phyloP scores from a whole-genome alignment of 2,797 vertebrate genomes.

The Leuciscus waleckii region DNA sequence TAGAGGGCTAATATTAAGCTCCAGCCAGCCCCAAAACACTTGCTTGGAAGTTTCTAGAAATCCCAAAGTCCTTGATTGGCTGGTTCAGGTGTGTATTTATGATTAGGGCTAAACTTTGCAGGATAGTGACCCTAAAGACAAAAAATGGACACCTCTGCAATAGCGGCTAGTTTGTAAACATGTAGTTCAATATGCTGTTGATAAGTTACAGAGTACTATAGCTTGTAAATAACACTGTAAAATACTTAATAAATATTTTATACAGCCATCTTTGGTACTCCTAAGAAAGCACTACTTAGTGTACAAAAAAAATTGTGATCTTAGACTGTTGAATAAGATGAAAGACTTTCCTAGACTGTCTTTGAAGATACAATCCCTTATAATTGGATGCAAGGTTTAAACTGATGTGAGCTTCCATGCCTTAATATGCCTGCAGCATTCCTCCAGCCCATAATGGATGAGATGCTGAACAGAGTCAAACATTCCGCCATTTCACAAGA shows the following conservation, averaged over 20 bases:
- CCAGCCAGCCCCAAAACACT: background rate
- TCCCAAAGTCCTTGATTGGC: background rate
- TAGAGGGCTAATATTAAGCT: background rate
- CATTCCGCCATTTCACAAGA: background rate
- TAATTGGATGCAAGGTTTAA: conserved; percentile 19
- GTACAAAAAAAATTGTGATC: background rate
- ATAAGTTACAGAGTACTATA: background rate
- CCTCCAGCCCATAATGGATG: background rate
- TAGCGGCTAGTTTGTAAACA: background rate
- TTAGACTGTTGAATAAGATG: background rate
- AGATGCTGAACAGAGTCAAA: background rate
- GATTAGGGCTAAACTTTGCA: background rate
- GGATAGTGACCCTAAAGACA: background rate
- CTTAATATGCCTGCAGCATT: conserved; percentile 20
- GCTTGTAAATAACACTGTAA: background rate
- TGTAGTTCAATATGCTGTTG: background rate
- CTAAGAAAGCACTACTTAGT: background rate
- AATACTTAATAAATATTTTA: background rate
- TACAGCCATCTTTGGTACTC: background rate
- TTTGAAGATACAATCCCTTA: conserved; percentile 7
- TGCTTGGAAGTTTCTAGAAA: no score
- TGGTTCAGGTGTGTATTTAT: background rate
- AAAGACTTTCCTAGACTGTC: conserved; percentile 12
- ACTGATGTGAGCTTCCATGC: conserved; percentile 9
- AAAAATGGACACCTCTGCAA: background rate